Conservation (phyloP, 2,113 vertebrate species). For the Mus musculus region GRCm39 chr1:59122501-59123000, state of each 20-base stretch:
- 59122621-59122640: background rate
- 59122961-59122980: background rate
- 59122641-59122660: no score
- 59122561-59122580: background rate
- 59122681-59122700: no score
- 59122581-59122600: background rate
- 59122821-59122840: background rate
- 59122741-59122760: no score
- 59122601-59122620: background rate
- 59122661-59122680: fast-evolving
- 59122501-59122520: background rate
- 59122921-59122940: no score
- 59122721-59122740: no score
- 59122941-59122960: background rate
- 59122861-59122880: background rate
- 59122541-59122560: background rate
- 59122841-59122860: background rate
- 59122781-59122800: background rate
- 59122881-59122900: background rate
- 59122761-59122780: no score
- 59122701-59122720: no score
- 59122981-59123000: background rate
- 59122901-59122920: background rate
- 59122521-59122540: background rate
- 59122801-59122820: background rate